These are phyloP conservation scores for Polia nebulosa DNA, from an alignment of 2,888 invertebrate species.

Conservation along the genomic window DNA sequence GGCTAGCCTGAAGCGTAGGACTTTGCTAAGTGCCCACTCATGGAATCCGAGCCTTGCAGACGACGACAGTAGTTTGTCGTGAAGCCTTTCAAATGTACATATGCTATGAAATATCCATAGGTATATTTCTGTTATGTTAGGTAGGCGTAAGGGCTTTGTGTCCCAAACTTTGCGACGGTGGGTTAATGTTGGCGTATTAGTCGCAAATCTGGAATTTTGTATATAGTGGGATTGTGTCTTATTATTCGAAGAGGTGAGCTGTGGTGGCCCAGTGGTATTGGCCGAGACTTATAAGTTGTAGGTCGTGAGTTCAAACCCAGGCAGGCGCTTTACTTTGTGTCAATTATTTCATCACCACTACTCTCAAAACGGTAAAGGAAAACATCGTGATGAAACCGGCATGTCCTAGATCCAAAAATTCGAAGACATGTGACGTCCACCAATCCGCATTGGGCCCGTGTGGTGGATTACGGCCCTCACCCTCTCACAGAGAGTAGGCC, in stretches of 20 bases:
- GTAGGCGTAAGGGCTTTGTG: not conserved
- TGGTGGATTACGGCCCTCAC: too few species aligned
- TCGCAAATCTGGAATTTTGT: too few species aligned
- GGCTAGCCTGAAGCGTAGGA: slow-evolving; percentile 25
- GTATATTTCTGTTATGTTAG: slow-evolving; percentile 1
- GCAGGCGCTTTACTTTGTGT: not conserved
- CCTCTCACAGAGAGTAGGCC: too few species aligned
- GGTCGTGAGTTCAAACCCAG: too few species aligned
- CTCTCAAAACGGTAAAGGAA: not conserved
- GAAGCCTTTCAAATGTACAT: slow-evolving; percentile 36
- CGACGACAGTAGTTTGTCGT: slow-evolving; percentile 5
- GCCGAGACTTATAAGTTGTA: too few species aligned
- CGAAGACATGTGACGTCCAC: too few species aligned
- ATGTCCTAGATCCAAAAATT: too few species aligned
- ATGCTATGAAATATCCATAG: slow-evolving; percentile 15
- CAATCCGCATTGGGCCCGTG: too few species aligned
- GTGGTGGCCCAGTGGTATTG: not conserved
- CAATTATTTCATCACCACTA: not conserved
- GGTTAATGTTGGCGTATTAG: too few species aligned
- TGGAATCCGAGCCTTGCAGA: slow-evolving; percentile 20
- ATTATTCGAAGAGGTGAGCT: not conserved
- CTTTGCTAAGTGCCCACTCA: slow-evolving; percentile 23
- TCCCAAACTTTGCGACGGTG: not conserved
- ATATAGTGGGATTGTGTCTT: too few species aligned
- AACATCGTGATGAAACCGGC: not conserved